These are phyloP conservation scores for Leistus spinibarbis DNA, from an alignment of 2,888 invertebrate species.

Conservation along the genomic window DNA sequence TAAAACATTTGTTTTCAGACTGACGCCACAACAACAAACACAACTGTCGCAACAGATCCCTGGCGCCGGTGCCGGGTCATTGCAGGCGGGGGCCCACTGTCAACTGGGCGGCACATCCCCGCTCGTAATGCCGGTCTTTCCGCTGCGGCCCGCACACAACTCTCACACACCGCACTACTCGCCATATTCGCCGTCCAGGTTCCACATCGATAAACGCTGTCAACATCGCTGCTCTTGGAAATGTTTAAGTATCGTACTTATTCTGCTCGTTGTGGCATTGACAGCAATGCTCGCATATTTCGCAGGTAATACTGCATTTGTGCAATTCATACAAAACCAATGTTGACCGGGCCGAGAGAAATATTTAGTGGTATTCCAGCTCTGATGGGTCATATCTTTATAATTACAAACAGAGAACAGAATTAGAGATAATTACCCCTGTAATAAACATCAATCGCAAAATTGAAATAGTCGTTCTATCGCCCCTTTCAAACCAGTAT, in stretches of 20 bases:
- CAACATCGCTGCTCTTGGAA: conserved; percentile 96
- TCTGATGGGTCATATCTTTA: too few relatives aligned
- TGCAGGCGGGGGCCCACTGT: conserved; percentile 66
- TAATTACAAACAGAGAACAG: too few relatives aligned
- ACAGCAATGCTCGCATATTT: conserved; percentile 94
- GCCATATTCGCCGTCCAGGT: conserved; percentile 90
- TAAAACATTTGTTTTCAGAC: conserved; percentile 46
- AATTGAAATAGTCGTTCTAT: too few relatives aligned
- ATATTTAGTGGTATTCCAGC: too few relatives aligned
- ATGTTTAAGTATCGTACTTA: conserved; percentile 92
- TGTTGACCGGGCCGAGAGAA: too few relatives aligned
- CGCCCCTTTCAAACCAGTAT: too few relatives aligned
- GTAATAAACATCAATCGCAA: too few relatives aligned
- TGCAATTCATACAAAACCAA: too few relatives aligned
- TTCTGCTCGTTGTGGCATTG: conserved; percentile 86
- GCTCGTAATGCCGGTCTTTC: conserved; percentile 88
- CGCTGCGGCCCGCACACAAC: conserved; percentile 69
- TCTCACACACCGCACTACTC: conserved; percentile 79
- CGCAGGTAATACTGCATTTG: conserved; percentile 72
- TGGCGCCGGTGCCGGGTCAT: conserved; percentile 66
- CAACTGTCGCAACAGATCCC: conserved; percentile 64
- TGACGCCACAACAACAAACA: conserved; percentile 57
- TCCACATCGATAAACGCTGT: conserved; percentile 93
- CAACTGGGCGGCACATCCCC: conserved; percentile 73
- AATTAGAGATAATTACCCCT: too few relatives aligned